Conservation (phyloP, 2,888 invertebrate genomes). For the Troides helena region DNA sequence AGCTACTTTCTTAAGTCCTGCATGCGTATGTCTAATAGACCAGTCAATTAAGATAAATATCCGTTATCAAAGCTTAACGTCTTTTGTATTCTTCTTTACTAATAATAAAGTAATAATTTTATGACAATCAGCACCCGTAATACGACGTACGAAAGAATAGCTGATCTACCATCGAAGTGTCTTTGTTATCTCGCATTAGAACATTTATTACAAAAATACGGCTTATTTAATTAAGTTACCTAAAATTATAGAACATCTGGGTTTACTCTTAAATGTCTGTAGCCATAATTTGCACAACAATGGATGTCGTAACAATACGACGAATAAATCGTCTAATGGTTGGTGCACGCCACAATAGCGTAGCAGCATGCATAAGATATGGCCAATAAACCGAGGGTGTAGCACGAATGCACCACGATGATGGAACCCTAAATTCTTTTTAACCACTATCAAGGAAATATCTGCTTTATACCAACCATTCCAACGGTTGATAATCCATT, state of each 20-base stretch:
- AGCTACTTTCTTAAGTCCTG: background rate
- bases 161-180: background rate
- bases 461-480: conserved; percentile 44
- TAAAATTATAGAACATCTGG: background rate
- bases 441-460: conserved; percentile 38
- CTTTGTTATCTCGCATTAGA: too few relatives aligned
- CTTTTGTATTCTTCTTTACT: background rate
- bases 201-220: background rate
- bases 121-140: background rate
- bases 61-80: background rate
- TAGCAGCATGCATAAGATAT: conserved; percentile 74
- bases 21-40: background rate
- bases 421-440: conserved; percentile 42
- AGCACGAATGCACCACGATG: conserved; percentile 67
- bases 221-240: background rate
- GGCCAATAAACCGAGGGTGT: conserved; percentile 73
- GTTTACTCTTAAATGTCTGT: conserved; percentile 12
- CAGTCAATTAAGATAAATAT: background rate
- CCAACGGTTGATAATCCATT: conserved; percentile 43
- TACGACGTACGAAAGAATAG: background rate
- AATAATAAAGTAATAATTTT: background rate
- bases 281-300: conserved; percentile 40
- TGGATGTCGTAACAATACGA: conserved; percentile 54
- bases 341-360: conserved; percentile 66
- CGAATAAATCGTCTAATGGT: conserved; percentile 74